A percentile compares a stretch with the other conserved stretches of the same genome.
phyloP scores from a whole-genome alignment of 2,888 invertebrate species.

The Podotricha telesiphe region DNA sequence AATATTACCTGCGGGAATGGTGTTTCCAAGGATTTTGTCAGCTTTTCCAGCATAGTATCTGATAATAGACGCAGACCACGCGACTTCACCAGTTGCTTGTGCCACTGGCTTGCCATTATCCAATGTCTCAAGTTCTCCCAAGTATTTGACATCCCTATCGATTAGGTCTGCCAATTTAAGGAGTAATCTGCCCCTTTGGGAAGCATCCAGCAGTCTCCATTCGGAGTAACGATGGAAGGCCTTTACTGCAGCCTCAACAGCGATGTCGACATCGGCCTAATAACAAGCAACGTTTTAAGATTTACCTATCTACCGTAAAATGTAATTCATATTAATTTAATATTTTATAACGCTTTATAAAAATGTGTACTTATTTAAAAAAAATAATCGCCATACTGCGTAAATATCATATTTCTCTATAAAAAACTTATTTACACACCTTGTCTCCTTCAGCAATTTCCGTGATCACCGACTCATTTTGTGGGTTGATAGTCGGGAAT shows the following conservation, averaged over 20 bases:
- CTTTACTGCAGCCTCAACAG: conserved; percentile 90
- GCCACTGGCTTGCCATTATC: conserved; percentile 97
- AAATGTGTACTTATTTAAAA: too few species aligned
- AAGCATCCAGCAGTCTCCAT: conserved; percentile 93
- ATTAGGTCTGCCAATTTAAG: conserved; percentile 90
- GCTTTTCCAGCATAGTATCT: conserved; percentile 97
- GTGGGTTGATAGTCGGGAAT: conserved; percentile 93
- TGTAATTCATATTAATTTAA: neutral
- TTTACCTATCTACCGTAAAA: neutral
- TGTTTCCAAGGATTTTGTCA: conserved; percentile 92
- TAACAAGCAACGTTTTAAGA: conserved; percentile 5
- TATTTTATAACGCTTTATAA: too few species aligned
- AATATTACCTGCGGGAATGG: conserved; percentile 86
- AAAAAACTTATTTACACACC: conserved; percentile 68
- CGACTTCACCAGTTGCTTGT: conserved; percentile 87
- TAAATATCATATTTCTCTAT: too few species aligned
- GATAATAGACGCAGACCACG: conserved; percentile 84
- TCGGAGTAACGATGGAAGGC: conserved; percentile 89
- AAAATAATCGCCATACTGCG: too few species aligned
- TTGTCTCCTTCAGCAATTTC: conserved; percentile 93
- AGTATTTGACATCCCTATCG: conserved; percentile 87
- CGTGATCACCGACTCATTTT: conserved; percentile 88
- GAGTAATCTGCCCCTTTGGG: conserved; percentile 89
- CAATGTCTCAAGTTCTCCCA: conserved; percentile 95
- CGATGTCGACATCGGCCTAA: conserved; percentile 91